Percentiles rank a stretch among this genome's conserved stretches.
phyloP scores from a whole-genome alignment of 2,113 vertebrate genomes.

The Lophotis ruficrista region DNA sequence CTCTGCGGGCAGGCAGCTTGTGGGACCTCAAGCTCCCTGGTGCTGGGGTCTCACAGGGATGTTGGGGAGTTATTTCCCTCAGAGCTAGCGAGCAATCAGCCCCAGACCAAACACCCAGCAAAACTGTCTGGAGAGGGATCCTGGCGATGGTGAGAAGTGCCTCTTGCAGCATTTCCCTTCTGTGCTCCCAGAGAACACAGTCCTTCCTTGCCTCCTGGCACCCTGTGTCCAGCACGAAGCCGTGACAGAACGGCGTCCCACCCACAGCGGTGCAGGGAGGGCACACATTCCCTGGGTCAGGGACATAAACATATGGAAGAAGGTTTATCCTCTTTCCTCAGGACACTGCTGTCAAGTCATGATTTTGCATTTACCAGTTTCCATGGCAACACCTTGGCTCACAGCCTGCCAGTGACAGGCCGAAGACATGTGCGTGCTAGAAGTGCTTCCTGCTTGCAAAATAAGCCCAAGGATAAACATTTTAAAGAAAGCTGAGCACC shows the following conservation, averaged over 20 bases:
- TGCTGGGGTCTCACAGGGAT: background rate
- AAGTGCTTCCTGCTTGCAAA: slow-evolving; percentile 36
- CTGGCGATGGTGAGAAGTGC: rapidly evolving
- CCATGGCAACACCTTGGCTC: background rate
- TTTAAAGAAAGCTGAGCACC: background rate
- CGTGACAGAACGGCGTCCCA: background rate
- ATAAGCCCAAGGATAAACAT: background rate
- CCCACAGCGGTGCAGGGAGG: background rate
- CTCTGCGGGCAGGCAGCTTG: background rate
- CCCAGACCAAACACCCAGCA: background rate
- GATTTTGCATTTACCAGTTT: slow-evolving; percentile 26
- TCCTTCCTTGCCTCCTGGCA: background rate
- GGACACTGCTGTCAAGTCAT: background rate
- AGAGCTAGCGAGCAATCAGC: background rate
- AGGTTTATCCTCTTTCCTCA: background rate
- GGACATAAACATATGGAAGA: background rate
- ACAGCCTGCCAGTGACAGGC: background rate
- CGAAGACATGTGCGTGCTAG: background rate
- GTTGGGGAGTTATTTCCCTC: background rate
- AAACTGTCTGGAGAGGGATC: background rate
- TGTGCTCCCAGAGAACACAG: background rate
- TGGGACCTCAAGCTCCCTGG: background rate
- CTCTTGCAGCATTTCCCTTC: background rate
- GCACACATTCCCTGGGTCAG: background rate
- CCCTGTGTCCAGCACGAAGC: rapidly evolving